Base-by-base conservation (phyloP, 2,113 vertebrate genomes). In the Neopipo cinnamomea region DNA sequence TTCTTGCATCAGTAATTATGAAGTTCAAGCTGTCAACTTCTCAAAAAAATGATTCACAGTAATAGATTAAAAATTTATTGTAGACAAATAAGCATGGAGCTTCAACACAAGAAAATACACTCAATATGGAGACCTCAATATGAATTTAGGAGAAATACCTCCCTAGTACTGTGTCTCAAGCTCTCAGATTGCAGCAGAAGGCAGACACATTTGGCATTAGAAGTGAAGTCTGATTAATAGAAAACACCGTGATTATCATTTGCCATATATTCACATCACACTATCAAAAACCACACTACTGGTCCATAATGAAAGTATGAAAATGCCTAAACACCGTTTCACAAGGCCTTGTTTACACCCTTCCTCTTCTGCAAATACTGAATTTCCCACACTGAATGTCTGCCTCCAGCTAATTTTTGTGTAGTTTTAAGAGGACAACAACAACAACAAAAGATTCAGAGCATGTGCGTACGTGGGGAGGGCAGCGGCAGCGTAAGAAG, bases 391-490 rank as follows among this genome's bases (percentile, higher is more conserved):
- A 3, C 11, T n/a, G 55, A 75, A 30, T 6, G 39, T 12, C 70
- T 76, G 62, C 85, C 71, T 88, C 14, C 0, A 7, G 92, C 71
- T 88, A 59, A 50, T 85, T 85, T 73, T 47, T 72, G 47, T 30
- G 33, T 11, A 24, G 27, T 47, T 82, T 89, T 35, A 90, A 71
- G 55, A 90, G 28, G 28, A 83, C 77, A 81, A 72, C 35, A 95
- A 37, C 61, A 94, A 37, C 55, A 94, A 37, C 71, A 92, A 85
- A 87, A 63, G 59, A 47, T 30, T 63, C 55, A 49, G 50, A 73
- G 50, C 0, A 2, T 11, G 46, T 28, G 28, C 2, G 2, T n/a
- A 33, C 1, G 11, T 5, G 5, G 37, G 8, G 27, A 24, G 30
- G 11, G 53, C 13, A 65, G 41, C 24, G 31, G 39, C 82, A 63